Percentiles rank a stretch among this genome's conserved stretches.
phyloP scores from a whole-genome alignment of 2,113 vertebrate species.

The Eudyptes chrysolophus region DNA sequence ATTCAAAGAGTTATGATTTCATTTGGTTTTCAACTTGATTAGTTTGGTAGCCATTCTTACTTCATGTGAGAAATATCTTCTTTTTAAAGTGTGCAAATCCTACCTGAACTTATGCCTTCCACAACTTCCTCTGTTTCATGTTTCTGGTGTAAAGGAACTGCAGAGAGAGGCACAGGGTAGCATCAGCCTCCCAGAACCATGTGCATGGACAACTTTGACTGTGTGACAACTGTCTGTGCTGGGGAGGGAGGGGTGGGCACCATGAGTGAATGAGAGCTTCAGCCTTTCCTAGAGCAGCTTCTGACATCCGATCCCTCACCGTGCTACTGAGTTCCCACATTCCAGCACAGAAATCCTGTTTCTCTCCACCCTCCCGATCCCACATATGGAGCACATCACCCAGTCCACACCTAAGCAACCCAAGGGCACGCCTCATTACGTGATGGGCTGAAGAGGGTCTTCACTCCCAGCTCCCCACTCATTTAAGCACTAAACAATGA shows the following conservation, averaged over 20 bases:
- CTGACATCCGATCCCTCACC: not conserved
- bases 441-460: not conserved
- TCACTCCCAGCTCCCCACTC: not conserved
- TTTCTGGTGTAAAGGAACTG: not conserved
- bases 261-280: not conserved
- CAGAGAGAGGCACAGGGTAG: not conserved
- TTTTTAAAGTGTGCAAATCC: not conserved
- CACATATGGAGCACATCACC: not conserved
- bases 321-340: rapidly evolving
- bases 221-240: not conserved
- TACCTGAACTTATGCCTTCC: not conserved
- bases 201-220: not conserved
- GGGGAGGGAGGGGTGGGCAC: not conserved
- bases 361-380: not conserved
- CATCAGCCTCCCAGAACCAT: not conserved
- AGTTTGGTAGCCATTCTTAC: not conserved
- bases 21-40: not conserved
- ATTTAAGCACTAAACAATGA: not conserved
- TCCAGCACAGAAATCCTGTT: not conserved
- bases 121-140: not conserved
- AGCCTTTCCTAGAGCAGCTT: not conserved
- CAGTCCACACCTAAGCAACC: not conserved
- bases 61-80: not conserved
- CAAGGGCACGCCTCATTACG: not conserved
- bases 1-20: not conserved